These are phyloP conservation scores for Corythornis vintsioides DNA, from an alignment of 2,113 vertebrate genomes.

Conservation along the genomic window DNA sequence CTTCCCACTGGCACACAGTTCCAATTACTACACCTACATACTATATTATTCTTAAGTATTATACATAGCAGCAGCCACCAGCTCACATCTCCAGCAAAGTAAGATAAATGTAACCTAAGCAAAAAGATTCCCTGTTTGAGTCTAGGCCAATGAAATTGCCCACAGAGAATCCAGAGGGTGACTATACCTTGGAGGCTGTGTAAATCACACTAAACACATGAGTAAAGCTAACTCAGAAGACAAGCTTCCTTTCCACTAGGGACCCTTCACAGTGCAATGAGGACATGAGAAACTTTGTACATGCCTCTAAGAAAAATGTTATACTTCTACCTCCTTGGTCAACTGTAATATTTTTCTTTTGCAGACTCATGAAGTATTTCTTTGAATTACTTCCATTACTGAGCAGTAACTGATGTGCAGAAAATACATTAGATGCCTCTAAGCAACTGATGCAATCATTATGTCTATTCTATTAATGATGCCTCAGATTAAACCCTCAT, in stretches of 20 bases:
- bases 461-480: neutral
- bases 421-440: neutral
- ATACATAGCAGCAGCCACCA: neutral
- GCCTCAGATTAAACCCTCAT: neutral
- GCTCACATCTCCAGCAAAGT: neutral
- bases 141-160: neutral
- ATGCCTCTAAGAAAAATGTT: neutral
- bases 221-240: neutral
- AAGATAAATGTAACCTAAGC: neutral
- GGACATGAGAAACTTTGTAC: fast-evolving
- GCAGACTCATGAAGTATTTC: neutral
- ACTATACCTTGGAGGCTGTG: neutral
- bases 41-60: neutral
- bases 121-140: neutral
- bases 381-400: neutral
- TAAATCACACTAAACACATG: neutral
- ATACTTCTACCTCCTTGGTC: neutral
- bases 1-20: neutral
- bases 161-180: neutral
- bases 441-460: neutral
- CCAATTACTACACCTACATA: neutral
- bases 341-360: neutral
- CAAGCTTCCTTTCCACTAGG: neutral
- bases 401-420: neutral
- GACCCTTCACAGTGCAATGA: neutral